Evolutionary conservation across 2,797 vertebrate genomes (phyloP).

Genomic region (Sebastes variabilis): DNA sequence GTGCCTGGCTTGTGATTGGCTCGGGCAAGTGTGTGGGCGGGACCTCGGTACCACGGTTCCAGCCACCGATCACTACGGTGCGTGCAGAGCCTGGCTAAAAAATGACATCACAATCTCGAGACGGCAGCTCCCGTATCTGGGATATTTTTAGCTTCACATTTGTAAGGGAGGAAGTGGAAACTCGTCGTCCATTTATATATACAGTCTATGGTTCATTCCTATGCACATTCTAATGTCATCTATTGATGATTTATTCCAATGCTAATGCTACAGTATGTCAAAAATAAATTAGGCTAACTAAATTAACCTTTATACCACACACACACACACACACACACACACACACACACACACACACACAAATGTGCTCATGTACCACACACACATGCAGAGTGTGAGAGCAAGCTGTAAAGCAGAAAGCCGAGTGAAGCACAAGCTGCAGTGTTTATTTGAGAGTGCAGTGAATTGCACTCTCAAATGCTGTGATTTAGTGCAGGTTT

Average conservation of each 20-base stretch:
- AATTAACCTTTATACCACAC: slow-evolving; percentile 1
- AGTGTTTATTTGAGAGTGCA: slow-evolving; percentile 46
- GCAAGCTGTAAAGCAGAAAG: slow-evolving; percentile 62
- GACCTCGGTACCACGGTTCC: no score
- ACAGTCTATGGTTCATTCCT: background rate
- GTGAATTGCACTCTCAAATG: slow-evolving; percentile 16
- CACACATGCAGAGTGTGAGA: slow-evolving; percentile 72
- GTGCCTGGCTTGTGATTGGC: no score
- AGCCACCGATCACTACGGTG: no score
- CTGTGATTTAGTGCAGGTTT: slow-evolving; percentile 43
- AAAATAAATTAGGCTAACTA: background rate
- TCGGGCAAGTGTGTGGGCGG: no score
- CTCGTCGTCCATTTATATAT: no score
- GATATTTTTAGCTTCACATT: no score
- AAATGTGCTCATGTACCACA: slow-evolving; percentile 36
- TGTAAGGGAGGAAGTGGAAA: no score
- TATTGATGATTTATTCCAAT: background rate
- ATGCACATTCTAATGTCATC: background rate
- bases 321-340: slow-evolving; percentile 20
- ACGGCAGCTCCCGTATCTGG: no score
- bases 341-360: slow-evolving; percentile 39
- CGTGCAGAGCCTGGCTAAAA: no score
- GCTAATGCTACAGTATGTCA: background rate
- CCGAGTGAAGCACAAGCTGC: slow-evolving; percentile 55
- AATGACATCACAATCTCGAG: no score